phyloP scores from a whole-genome alignment of 64 coral and sea anemone genomes.

The Stylophora pistillata region DNA sequence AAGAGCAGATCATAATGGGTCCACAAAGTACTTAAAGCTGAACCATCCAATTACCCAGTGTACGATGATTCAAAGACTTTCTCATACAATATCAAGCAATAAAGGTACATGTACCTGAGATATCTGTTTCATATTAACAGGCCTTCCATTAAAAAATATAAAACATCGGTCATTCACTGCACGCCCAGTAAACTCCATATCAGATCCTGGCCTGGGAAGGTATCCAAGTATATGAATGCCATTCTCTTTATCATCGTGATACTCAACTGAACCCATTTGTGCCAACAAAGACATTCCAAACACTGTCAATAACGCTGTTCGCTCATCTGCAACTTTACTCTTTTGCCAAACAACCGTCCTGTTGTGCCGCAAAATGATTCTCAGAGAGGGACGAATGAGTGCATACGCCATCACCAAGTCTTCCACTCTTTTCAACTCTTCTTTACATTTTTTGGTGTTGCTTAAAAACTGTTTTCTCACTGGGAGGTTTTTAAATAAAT shows the following conservation, averaged over 20 bases:
- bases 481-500: slow-evolving; percentile 89
- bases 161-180: slow-evolving; percentile 85
- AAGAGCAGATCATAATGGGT: no score
- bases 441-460: slow-evolving; percentile 92
- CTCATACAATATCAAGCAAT: not conserved
- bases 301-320: slow-evolving; percentile 77
- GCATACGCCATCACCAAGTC: slow-evolving; percentile 91
- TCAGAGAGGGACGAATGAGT: slow-evolving; percentile 67
- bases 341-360: slow-evolving; percentile 94
- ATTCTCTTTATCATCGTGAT: slow-evolving; percentile 36
- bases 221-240: slow-evolving; percentile 64
- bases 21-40: no score
- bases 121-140: slow-evolving; percentile 72
- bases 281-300: slow-evolving; percentile 68
- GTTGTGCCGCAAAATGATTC: slow-evolving; percentile 85
- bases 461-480: slow-evolving; percentile 93
- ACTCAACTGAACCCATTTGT: slow-evolving; percentile 65
- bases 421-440: slow-evolving; percentile 95
- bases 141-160: slow-evolving; percentile 87
- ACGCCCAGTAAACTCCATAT: slow-evolving; percentile 77
- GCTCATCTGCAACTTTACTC: slow-evolving; percentile 72
- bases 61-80: no score
- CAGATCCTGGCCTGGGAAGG: slow-evolving; percentile 78
- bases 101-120: slow-evolving; percentile 65
- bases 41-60: no score